Evolutionary conservation across 1,140 invertebrate genomes (phyloP).

Genomic region (Metaphire vulgaris): DNA sequence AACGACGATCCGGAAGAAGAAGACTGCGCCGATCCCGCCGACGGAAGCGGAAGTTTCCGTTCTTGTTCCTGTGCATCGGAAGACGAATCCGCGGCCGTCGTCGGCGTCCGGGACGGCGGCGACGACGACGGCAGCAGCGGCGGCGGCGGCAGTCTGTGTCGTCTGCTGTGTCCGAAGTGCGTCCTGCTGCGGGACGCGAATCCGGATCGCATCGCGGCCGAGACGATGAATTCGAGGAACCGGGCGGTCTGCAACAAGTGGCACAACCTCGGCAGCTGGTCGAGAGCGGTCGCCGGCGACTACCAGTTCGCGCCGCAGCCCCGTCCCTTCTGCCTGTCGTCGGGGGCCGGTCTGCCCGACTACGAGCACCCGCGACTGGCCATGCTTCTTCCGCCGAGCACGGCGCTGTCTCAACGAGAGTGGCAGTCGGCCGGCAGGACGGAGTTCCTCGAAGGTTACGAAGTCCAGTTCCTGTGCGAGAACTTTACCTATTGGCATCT

Average conservation of each 20-base stretch:
- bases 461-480: slow-evolving; percentile 30
- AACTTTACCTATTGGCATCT: slow-evolving; percentile 28
- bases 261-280: slow-evolving; percentile 30
- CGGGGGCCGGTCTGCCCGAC: slow-evolving; percentile 23
- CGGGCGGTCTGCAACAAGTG: slow-evolving; percentile 26
- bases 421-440: slow-evolving; percentile 24
- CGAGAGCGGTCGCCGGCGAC: slow-evolving; percentile 20
- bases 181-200: slow-evolving; percentile 26
- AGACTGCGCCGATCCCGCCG: neutral
- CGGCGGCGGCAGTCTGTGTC: neutral
- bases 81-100: neutral
- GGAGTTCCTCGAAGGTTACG: slow-evolving; percentile 29
- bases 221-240: slow-evolving; percentile 21
- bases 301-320: slow-evolving; percentile 12
- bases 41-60: neutral
- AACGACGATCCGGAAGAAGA: slow-evolving; percentile 22
- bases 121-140: neutral
- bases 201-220: slow-evolving; percentile 22
- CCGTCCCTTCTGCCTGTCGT: neutral
- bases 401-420: slow-evolving; percentile 11
- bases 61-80: slow-evolving; percentile 1
- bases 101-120: neutral
- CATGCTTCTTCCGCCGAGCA: slow-evolving; percentile 30
- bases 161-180: slow-evolving; percentile 28
- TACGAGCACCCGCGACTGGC: slow-evolving; percentile 30